Evolutionary conservation across 2,797 vertebrate species (phyloP).

Genomic region (Xiphorhynchus erythropygius): DNA sequence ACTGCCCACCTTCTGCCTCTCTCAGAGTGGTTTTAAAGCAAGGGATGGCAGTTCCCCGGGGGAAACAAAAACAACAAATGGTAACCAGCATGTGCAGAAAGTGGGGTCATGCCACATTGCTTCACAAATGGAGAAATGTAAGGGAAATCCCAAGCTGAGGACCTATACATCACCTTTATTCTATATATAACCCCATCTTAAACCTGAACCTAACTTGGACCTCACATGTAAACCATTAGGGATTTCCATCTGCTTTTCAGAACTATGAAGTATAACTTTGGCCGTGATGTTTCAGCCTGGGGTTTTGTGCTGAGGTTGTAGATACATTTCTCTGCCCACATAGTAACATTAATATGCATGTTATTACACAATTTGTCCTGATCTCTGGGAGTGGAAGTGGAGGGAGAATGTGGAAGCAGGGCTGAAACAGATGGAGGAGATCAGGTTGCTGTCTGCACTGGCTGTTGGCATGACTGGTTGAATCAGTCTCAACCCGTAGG

Average conservation of each 20-base stretch:
- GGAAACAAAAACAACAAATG: background rate
- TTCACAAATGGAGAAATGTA: background rate
- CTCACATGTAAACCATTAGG: background rate
- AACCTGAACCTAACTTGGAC: background rate
- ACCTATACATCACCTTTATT: background rate
- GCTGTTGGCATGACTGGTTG: background rate
- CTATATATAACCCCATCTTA: background rate
- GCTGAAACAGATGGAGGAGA: background rate
- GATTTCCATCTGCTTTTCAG: background rate
- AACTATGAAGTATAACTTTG: background rate
- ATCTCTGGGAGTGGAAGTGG: background rate
- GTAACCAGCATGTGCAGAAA: accelerated
- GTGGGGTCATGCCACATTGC: accelerated
- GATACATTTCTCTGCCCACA: background rate
- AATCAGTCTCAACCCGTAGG: background rate
- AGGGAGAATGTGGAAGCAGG: background rate
- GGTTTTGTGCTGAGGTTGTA: background rate
- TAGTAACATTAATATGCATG: background rate
- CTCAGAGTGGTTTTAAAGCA: background rate
- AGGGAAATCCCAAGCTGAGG: background rate
- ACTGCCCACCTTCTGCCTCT: background rate
- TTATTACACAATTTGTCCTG: background rate
- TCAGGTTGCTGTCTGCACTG: background rate
- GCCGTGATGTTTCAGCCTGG: background rate
- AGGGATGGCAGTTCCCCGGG: background rate